Evolutionary conservation across 2,888 invertebrate species (phyloP).

Genomic region (Adela reaumurella): DNA sequence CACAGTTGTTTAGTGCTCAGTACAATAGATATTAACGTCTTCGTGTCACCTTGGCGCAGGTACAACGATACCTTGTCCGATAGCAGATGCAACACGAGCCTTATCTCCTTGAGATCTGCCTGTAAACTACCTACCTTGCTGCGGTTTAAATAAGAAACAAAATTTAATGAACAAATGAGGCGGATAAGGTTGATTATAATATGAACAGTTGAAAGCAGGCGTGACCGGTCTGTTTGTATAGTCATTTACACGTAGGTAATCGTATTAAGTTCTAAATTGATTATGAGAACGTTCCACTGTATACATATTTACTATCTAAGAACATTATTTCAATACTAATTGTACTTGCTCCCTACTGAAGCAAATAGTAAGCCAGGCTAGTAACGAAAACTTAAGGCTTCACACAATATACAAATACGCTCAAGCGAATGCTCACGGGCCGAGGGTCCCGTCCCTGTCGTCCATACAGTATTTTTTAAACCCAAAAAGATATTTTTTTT

Average conservation of each 20-base stretch:
- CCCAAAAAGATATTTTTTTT: too few species aligned
- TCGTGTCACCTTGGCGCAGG: constrained; percentile 50
- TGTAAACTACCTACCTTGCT: background rate
- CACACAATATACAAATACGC: too few species aligned
- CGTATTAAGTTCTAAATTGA: constrained; percentile 52
- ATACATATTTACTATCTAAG: background rate
- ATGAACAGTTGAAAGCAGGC: constrained; percentile 10
- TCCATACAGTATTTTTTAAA: too few species aligned
- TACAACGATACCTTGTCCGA: constrained; percentile 29
- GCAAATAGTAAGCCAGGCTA: too few species aligned
- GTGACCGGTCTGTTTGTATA: constrained; percentile 50
- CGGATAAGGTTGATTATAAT: background rate
- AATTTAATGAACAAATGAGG: background rate
- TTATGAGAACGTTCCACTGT: constrained; percentile 20
- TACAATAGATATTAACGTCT: constrained; percentile 49
- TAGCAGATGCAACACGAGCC: background rate
- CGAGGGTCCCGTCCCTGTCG: too few species aligned
- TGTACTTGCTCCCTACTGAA: too few species aligned
- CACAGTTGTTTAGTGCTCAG: constrained; percentile 47
- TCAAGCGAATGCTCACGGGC: too few species aligned
- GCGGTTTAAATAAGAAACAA: background rate
- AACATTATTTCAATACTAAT: too few species aligned
- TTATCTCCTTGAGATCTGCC: background rate
- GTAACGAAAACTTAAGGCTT: too few species aligned
- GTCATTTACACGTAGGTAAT: constrained; percentile 55